Percentiles rank a stretch among this genome's conserved stretches.
Evolutionary conservation across 23 tunicate genomes (phyloP).

Genomic region (Aplidium turbinatum): DNA sequence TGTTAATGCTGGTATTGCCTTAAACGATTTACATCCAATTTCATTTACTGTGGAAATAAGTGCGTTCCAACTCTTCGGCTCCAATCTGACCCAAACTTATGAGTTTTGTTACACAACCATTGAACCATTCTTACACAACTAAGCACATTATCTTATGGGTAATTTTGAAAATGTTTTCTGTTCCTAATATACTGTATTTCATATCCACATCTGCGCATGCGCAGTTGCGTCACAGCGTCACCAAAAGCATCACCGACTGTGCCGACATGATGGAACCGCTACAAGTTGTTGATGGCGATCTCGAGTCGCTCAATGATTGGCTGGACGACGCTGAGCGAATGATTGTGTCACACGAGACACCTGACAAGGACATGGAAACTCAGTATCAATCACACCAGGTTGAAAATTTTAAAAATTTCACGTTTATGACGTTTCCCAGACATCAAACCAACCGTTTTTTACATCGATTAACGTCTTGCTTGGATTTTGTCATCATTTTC

Average conservation of each 20-base stretch:
- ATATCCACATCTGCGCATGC: too few species aligned
- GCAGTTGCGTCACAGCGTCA: constrained; percentile 63
- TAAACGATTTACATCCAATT: too few species aligned
- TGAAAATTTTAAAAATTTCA: not conserved
- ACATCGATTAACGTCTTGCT: too few species aligned
- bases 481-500: too few species aligned
- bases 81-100: too few species aligned
- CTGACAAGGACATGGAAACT: constrained; percentile 59
- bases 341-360: constrained; percentile 47
- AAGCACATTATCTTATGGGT: too few species aligned
- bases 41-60: too few species aligned
- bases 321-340: constrained; percentile 59
- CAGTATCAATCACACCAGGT: constrained; percentile 69
- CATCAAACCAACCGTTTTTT: not conserved
- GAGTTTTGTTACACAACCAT: too few species aligned
- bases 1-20: too few species aligned
- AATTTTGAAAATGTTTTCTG: too few species aligned
- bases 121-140: too few species aligned
- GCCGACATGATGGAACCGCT: constrained; percentile 65
- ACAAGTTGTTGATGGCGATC: constrained; percentile 58
- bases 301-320: constrained; percentile 74
- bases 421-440: not conserved
- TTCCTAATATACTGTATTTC: too few species aligned
- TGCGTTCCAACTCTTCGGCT: not conserved
- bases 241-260: constrained; percentile 22